A percentile compares a stretch with the other conserved stretches of the same genome.
Conservation (phyloP, 1,140 invertebrate genomes). For the Triops longicaudatus region DNA sequence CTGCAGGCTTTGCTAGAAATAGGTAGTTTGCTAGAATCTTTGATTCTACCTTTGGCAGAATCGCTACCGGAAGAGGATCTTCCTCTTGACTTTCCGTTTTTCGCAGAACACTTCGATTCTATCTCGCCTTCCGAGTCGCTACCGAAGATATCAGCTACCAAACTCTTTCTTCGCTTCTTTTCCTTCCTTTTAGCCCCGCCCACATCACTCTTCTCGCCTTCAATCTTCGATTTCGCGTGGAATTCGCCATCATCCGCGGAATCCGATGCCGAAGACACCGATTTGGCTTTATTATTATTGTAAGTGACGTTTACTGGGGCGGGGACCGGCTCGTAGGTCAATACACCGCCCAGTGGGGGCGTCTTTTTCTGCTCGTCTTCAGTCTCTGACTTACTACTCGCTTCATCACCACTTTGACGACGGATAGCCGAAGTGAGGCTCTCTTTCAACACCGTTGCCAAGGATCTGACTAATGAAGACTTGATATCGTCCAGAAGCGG, state of each 20-base stretch:
- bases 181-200: constrained; percentile 34
- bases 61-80: too few species aligned
- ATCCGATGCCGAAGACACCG: neutral
- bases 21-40: too few species aligned
- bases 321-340: neutral
- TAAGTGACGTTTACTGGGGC: neutral
- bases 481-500: constrained; percentile 24
- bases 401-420: neutral
- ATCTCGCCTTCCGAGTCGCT: constrained; percentile 21
- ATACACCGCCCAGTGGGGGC: neutral
- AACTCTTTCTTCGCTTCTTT: constrained; percentile 39
- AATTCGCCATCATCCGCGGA: neutral
- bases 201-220: constrained; percentile 1
- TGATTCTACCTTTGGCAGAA: too few species aligned
- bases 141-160: constrained; percentile 27
- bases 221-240: too few species aligned
- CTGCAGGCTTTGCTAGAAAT: too few species aligned
- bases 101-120: neutral
- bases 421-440: constrained; percentile 18
- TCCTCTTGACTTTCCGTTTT: too few species aligned
- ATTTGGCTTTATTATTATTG: neutral
- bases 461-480: constrained; percentile 17
- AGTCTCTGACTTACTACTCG: neutral
- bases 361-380: neutral
- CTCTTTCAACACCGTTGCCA: constrained; percentile 24